These are phyloP conservation scores for Acleris cristana DNA, from an alignment of 2,888 invertebrate species.

Conservation along the genomic window DNA sequence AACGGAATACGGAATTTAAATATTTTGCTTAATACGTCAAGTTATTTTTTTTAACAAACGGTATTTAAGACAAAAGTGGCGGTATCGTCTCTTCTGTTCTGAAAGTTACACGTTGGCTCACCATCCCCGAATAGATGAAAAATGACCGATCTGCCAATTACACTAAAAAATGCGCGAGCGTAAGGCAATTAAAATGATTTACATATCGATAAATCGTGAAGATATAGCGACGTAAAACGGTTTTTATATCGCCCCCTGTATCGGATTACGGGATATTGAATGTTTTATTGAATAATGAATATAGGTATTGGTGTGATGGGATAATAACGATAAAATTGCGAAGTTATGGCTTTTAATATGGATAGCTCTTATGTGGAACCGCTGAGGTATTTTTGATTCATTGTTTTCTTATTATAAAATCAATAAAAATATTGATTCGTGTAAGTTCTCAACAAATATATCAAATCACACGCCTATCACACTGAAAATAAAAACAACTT, in stretches of 20 bases:
- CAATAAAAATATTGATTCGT: no score
- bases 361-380: neutral
- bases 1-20: no score
- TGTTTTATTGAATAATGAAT: slow-evolving; percentile 46
- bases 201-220: slow-evolving; percentile 78
- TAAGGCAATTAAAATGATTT: slow-evolving; percentile 82
- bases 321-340: slow-evolving; percentile 34
- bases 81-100: neutral
- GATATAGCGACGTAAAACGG: slow-evolving; percentile 57
- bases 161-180: slow-evolving; percentile 78
- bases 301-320: slow-evolving; percentile 25
- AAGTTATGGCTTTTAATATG: slow-evolving; percentile 32
- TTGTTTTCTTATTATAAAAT: neutral
- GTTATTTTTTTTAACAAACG: no score
- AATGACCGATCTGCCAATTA: slow-evolving; percentile 78
- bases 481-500: no score
- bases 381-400: neutral
- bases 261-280: slow-evolving; percentile 53
- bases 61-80: no score
- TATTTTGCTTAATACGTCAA: no score
- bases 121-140: slow-evolving; percentile 60
- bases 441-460: no score
- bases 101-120: slow-evolving; percentile 5
- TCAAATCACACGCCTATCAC: no score
- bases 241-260: slow-evolving; percentile 49